phyloP scores from a whole-genome alignment of 2,797 vertebrate genomes.

The Acanthopagrus latus region DNA sequence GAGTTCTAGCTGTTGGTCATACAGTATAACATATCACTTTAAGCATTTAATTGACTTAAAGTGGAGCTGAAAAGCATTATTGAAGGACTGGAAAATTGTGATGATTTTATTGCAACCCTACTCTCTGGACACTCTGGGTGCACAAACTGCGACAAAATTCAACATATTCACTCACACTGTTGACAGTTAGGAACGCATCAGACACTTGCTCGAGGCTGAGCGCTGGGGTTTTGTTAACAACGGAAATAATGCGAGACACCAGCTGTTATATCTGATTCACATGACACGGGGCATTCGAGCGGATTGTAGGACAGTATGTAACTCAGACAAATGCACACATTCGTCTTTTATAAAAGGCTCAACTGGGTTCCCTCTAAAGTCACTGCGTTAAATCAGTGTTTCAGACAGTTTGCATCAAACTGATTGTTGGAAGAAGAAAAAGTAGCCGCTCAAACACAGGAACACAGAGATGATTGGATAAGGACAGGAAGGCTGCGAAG shows the following conservation, averaged over 20 bases:
- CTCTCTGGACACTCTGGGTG: constrained; percentile 5
- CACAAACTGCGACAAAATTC: constrained; percentile 13
- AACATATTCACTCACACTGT: not conserved
- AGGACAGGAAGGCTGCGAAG: constrained; percentile 57
- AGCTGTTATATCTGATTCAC: constrained; percentile 36
- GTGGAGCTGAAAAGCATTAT: not conserved
- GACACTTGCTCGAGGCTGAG: constrained; percentile 5
- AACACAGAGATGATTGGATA: constrained; percentile 46
- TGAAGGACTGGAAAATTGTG: not conserved
- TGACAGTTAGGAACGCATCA: not conserved
- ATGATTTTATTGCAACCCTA: not conserved
- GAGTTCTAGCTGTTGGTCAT: constrained; percentile 1
- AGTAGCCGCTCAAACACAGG: constrained; percentile 19
- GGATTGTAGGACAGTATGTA: constrained; percentile 3
- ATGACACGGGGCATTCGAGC: constrained; percentile 29
- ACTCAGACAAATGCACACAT: constrained; percentile 54
- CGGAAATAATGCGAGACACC: constrained; percentile 2
- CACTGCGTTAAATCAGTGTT: constrained; percentile 26
- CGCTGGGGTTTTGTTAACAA: not conserved
- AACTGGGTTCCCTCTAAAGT: constrained; percentile 41
- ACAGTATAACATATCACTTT: constrained; percentile 4
- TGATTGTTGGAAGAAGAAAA: constrained; percentile 56
- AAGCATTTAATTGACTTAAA: constrained; percentile 1
- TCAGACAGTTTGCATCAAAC: constrained; percentile 35
- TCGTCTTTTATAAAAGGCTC: constrained; percentile 58